Percentiles rank a stretch among this genome's conserved stretches.
Evolutionary conservation across 53 echinoderm and acorn worm species (phyloP).

Genomic region (Antedon mediterranea): DNA sequence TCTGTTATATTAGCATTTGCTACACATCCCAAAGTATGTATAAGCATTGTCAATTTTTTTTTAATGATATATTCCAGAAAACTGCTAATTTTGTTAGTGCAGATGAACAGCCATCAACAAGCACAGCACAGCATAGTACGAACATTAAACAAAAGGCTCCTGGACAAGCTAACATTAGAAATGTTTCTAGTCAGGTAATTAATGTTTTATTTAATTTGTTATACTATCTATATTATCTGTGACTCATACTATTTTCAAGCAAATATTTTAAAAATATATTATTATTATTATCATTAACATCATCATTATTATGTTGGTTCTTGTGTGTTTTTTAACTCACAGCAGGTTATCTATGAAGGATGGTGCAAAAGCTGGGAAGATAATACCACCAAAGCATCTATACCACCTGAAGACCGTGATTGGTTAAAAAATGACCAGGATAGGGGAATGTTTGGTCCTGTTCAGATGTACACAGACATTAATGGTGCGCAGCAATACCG

Average conservation of each 20-base stretch:
- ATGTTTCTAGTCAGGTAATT: too few species aligned
- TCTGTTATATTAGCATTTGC: too few species aligned
- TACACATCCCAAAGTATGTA: too few species aligned
- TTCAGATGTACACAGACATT: constrained; percentile 23
- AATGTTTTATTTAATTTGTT: too few species aligned
- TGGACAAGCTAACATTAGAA: too few species aligned
- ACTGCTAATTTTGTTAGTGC: too few species aligned
- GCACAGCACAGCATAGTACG: too few species aligned
- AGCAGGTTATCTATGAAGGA: constrained; percentile 14
- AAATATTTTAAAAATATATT: neutral
- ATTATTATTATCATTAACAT: neutral
- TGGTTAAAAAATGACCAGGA: constrained; percentile 20
- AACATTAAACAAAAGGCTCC: too few species aligned
- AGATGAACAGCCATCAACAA: too few species aligned
- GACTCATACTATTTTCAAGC: neutral
- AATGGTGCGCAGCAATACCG: constrained; percentile 10
- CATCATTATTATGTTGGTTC: neutral
- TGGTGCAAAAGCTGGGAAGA: constrained; percentile 12
- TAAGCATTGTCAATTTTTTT: too few species aligned
- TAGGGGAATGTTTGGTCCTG: constrained; percentile 17
- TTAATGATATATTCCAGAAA: too few species aligned
- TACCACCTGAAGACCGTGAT: constrained; percentile 14
- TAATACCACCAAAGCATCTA: constrained; percentile 1
- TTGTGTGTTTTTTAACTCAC: neutral
- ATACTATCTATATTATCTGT: too few species aligned